Base-by-base conservation (phyloP, 2,888 invertebrate species). In the Amiota communis region DNA sequence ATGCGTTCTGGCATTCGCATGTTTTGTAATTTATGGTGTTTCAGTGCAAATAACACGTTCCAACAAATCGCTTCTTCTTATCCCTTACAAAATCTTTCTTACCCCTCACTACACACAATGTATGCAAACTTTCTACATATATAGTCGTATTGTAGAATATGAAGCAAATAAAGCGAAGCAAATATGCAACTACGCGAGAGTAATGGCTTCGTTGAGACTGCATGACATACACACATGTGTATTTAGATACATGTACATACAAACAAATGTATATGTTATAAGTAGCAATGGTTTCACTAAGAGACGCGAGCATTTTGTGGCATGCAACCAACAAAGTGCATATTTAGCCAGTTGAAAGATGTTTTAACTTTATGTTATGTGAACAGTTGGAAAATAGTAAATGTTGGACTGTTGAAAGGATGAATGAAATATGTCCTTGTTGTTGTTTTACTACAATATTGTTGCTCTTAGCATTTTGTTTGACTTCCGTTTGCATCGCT, bases 1-100 rank as follows among this genome's bases (percentile, higher is more conserved):
- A 79, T 84, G 81, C 83, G 86, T 83, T 77, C 11, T 46, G 13
- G 15, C 10, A 11, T 51, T 3, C 12, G 67, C 23, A 36, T 20
- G 53, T 68, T n/a, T 68, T 84, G 85, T 86, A 83, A 84, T 84
- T 84, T 84, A 84, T 86, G 85, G 83, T 84, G 85, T 86, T 84
- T 86, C 84, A 83, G 83, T 79, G 80, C 83, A 86, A 86, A 84
- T 85, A 84, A 83, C 86, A 84, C 86, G 86, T 81, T 81, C 78
- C 72, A 81, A 74, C 75, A 76, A 70, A 71, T 51, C 23, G 8
- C 6, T 36, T 36, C 36, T 36, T 6, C 36, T 36, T 10, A 51
- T 15, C n/a, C n/a, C 8, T 13, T 17, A 13, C 6, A 13, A 20
- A 48, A 67, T 13, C 8, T n/a, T 46, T 53, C 15, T 13, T 53